Conservation (phyloP, 2,888 invertebrate species). For the Macrostomum cliftonense region DNA sequence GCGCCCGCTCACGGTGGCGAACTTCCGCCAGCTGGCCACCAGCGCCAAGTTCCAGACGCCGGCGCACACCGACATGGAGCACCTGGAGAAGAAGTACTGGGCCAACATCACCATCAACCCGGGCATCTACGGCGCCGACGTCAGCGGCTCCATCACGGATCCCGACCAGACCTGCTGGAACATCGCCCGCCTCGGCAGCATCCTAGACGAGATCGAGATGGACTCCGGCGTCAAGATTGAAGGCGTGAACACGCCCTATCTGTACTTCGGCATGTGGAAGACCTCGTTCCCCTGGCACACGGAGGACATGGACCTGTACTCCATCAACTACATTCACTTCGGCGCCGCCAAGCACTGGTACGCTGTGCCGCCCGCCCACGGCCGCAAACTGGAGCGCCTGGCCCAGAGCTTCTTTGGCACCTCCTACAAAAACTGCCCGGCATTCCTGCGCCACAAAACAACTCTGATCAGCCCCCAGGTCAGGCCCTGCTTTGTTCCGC, state of each 20-base stretch:
- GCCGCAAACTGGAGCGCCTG: slow-evolving; percentile 70
- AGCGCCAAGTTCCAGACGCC: slow-evolving; percentile 32
- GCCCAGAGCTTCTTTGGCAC: slow-evolving; percentile 41
- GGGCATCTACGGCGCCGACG: slow-evolving; percentile 95
- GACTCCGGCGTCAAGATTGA: slow-evolving; percentile 42
- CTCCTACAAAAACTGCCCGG: slow-evolving; percentile 26
- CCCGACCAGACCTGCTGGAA: slow-evolving; percentile 63
- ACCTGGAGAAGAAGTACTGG: slow-evolving; percentile 68
- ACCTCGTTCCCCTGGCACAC: slow-evolving; percentile 99
- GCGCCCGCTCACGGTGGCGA: slow-evolving; percentile 67
- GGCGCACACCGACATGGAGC: slow-evolving; percentile 16
- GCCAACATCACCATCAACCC: slow-evolving; percentile 84
- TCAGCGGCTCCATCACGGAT: slow-evolving; percentile 82
- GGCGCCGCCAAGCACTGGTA: slow-evolving; percentile 86
- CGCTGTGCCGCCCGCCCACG: slow-evolving; percentile 82
- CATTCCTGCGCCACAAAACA: slow-evolving; percentile 91
- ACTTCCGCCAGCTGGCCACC: slow-evolving; percentile 63
- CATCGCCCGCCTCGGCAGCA: slow-evolving; percentile 74
- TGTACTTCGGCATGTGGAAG: slow-evolving; percentile 99
- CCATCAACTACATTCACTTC: slow-evolving; percentile 92
- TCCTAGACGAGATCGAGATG: slow-evolving; percentile 75
- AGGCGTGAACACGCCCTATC: slow-evolving; percentile 80
- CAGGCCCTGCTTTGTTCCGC: too few relatives aligned
- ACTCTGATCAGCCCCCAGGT: slow-evolving; percentile 87
- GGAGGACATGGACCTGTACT: slow-evolving; percentile 97